Base-by-base conservation (phyloP, 2,797 vertebrate species). In the Tenualosa ilisha region DNA sequence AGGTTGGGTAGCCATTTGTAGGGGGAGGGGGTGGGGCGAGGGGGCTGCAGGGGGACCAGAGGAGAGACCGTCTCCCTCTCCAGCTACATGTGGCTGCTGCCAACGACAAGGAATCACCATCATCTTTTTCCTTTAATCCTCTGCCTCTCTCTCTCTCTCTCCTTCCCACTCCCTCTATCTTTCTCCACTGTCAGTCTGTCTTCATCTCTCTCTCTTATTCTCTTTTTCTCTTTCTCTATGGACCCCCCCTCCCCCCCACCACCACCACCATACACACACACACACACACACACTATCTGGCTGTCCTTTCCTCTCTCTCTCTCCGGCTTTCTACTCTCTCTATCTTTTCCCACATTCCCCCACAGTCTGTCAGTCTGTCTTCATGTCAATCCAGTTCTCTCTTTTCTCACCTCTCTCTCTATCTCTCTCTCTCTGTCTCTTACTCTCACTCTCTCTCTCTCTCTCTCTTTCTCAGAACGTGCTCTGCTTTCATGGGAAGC, bases 291-390 rank as follows among this genome's bases (percentile, higher is more conserved):
- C 31, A 31, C 31, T 90, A 88, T 89, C 13, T 85, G 86, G 86
- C 84, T 81, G 84, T 87, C 43, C 87, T 43, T 86, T 83, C 89
- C 91, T 89, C 90, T 85, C 87, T 90, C 81, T 87, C 51, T 53
- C 51, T 85, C 87, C 50, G 75, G 43, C 85, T 81, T 54, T 24
- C 43, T 46, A 3, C 56, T 59, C 22, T 1, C 56, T 59, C 56
- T 22, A 20, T 22, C 56, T 59, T 59, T 20, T 20, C 17, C 20
- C 20, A 53, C 51, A 53, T 2, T 1, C 31, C 31, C 15, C 15
- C 6, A 3, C 59, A n/a, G 22, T 63, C 59, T 63, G 59, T 63
- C 51, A 53, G 51, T 63, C 59, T 63, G 59, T 53, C 51, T 53
- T 53, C 51, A 63, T 24, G 59, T 63, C 59, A 22, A n/a, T 63